phyloP scores from a whole-genome alignment of 1,140 invertebrate genomes.

The Megathymus violae region DNA sequence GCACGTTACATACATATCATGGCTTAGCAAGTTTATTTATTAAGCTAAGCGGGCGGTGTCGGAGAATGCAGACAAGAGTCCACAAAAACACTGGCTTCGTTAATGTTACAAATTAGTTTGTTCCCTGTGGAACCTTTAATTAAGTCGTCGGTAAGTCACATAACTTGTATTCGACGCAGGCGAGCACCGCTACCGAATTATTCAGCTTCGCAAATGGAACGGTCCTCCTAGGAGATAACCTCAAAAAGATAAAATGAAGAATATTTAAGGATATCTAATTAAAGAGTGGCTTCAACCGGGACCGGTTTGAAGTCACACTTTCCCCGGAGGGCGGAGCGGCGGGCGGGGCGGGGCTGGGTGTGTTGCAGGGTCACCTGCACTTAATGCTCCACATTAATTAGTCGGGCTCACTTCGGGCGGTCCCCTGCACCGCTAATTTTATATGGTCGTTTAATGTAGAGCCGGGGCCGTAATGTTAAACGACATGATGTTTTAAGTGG shows the following conservation, averaged over 20 bases:
- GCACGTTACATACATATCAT: no score
- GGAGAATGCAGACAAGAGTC: not conserved
- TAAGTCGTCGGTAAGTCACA: constrained; percentile 21
- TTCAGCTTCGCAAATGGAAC: constrained; percentile 9
- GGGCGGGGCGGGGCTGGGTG: not conserved
- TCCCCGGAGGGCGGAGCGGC: not conserved
- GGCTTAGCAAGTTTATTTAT: no score
- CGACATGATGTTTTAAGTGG: not conserved
- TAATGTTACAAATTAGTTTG: constrained; percentile 24
- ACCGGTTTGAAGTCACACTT: constrained; percentile 2
- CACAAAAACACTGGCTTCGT: constrained; percentile 19
- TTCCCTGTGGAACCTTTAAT: constrained; percentile 26
- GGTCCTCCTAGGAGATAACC: constrained; percentile 16
- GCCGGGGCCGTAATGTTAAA: constrained; percentile 5
- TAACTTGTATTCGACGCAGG: constrained; percentile 5
- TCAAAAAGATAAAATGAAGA: constrained; percentile 21
- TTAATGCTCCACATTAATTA: constrained; percentile 34
- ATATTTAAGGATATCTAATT: constrained; percentile 23
- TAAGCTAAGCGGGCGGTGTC: no score
- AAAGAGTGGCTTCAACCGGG: constrained; percentile 26
- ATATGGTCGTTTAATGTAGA: constrained; percentile 29
- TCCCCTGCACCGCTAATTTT: constrained; percentile 35
- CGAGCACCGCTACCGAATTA: constrained; percentile 9
- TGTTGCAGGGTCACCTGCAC: constrained; percentile 33
- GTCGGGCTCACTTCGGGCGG: constrained; percentile 24